These are phyloP conservation scores for Drosophila yakuba DNA, from an alignment of 1,140 invertebrate genomes.

Conservation along the genomic window DNA sequence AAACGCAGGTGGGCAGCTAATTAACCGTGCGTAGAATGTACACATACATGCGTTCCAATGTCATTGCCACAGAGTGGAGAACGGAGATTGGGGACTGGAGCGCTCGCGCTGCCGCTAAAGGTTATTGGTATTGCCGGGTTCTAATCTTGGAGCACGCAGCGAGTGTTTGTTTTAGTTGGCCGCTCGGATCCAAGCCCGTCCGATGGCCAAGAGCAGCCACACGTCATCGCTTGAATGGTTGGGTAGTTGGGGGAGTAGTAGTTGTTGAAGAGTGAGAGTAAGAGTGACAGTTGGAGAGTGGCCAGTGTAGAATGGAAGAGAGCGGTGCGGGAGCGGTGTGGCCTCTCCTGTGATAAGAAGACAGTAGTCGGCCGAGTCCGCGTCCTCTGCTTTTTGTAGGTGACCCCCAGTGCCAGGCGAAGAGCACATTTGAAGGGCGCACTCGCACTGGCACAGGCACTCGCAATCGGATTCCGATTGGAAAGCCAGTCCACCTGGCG, in stretches of 20 bases:
- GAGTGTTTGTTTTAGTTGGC: conserved; percentile 21
- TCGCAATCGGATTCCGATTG: too few relatives aligned
- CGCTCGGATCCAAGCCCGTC: too few relatives aligned
- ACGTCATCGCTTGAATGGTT: conserved; percentile 41
- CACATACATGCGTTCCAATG: conserved; percentile 49
- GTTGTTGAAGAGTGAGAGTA: conserved; percentile 1
- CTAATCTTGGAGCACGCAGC: conserved; percentile 35
- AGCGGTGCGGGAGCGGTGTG: conserved; percentile 4
- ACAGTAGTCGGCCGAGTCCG: conserved; percentile 11
- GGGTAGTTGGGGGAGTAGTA: conserved; percentile 37
- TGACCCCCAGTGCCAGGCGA: conserved; percentile 50
- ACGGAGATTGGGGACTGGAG: conserved; percentile 13
- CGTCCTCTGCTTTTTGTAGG: conserved; percentile 60
- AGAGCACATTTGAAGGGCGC: conserved; percentile 72
- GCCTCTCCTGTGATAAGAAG: conserved; percentile 62
- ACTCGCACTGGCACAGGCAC: background rate
- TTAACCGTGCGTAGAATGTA: conserved; percentile 55
- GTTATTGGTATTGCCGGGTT: conserved; percentile 53
- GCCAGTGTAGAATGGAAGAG: conserved; percentile 28
- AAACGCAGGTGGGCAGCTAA: conserved; percentile 28
- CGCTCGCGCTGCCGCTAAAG: conserved; percentile 23
- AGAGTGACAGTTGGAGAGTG: conserved; percentile 32
- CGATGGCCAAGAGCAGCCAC: conserved; percentile 18
- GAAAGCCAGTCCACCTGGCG: conserved; percentile 20
- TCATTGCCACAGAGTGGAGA: conserved; percentile 37